Evolutionary conservation across 2,888 invertebrate genomes (phyloP), one percentile per base, ranked within the genome.

Genomic region (Thereva unica): DNA sequence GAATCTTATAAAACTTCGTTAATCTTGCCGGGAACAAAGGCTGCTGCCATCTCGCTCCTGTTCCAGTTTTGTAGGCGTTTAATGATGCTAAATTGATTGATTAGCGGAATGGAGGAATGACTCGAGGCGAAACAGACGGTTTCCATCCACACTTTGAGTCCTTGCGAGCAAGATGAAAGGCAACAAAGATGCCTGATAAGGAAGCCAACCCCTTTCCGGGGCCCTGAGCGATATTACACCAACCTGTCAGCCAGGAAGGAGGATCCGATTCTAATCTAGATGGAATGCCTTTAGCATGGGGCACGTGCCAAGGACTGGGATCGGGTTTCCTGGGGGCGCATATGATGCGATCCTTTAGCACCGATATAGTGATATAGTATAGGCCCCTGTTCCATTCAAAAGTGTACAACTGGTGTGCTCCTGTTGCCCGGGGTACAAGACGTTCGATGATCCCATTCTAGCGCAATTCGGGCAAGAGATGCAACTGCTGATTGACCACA

Each of bases 251-350:
- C 23, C 23, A 23, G n/a, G 35, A n/a, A 37, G 10, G 45, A 37
- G 57, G 47, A 57, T 57, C 47, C 50, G 61, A 61, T 61, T 61
- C 41, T 61, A 61, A 61, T 50, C 41, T 40, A 61, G 61, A 50
- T 61, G 42, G 12, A 42, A 49, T 35, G 61, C 61, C 50, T 50
- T 34, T 42, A 61, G 41, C 49, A 50, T n/a, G 50, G 10, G 35
- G 55, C 55, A 45, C 61, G 61, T 50, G 61, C 61, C 61, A 50
- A 50, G 50, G 61, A 61, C 49, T 61, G 49, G 61, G 61, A 61
- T 61, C 61, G 50, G 50, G 50, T 61, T 61, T 61, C 23, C 61
- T 12, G 9, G 50, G 50, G 34, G n/a, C 40, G 34, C 61, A 61
- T 41, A 61, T 50, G 61, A 61, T 50, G 61, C 61, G 50, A 61